Conservation (phyloP, 2,888 invertebrate genomes). For the Drosophila subquinaria region DNA sequence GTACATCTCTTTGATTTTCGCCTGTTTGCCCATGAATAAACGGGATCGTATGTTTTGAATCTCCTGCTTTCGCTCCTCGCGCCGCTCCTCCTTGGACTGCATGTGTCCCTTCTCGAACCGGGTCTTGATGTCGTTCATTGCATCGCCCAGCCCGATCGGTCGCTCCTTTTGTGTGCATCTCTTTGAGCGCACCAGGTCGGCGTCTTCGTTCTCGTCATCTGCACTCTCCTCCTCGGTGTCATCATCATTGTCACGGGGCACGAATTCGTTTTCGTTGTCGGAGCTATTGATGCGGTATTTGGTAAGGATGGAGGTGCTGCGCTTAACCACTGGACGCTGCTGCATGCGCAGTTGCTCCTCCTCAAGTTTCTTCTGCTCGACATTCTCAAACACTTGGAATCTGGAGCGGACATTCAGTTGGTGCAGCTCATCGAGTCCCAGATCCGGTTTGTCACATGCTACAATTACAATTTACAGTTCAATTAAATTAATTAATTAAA, state of each 20-base stretch:
- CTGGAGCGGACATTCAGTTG: conserved; percentile 93
- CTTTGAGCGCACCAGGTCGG: conserved; percentile 87
- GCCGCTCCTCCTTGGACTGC: conserved; percentile 88
- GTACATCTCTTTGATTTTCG: conserved; percentile 95
- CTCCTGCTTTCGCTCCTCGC: conserved; percentile 94
- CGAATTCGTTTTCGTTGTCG: conserved; percentile 82
- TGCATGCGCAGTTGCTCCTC: conserved; percentile 15
- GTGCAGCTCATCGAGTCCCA: conserved; percentile 93
- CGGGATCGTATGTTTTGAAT: conserved; percentile 94
- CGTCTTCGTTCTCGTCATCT: conserved; percentile 85
- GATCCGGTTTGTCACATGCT: conserved; percentile 95
- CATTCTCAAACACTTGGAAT: conserved; percentile 92
- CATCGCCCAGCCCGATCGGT: conserved; percentile 91
- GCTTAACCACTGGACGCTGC: conserved; percentile 86
- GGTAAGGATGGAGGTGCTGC: conserved; percentile 88
- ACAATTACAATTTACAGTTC: not conserved
- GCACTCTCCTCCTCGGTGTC: not conserved
- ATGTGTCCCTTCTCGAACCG: conserved; percentile 91
- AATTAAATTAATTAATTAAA: not conserved
- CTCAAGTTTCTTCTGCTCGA: conserved; percentile 83
- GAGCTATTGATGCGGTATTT: conserved; percentile 92
- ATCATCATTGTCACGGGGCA: not conserved
- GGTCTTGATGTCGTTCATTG: conserved; percentile 93
- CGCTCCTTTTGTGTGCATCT: conserved; percentile 89
- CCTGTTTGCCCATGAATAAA: conserved; percentile 95